These are phyloP conservation scores for Drosophila setifemur DNA, from an alignment of 1,140 invertebrate genomes.

Conservation along the genomic window DNA sequence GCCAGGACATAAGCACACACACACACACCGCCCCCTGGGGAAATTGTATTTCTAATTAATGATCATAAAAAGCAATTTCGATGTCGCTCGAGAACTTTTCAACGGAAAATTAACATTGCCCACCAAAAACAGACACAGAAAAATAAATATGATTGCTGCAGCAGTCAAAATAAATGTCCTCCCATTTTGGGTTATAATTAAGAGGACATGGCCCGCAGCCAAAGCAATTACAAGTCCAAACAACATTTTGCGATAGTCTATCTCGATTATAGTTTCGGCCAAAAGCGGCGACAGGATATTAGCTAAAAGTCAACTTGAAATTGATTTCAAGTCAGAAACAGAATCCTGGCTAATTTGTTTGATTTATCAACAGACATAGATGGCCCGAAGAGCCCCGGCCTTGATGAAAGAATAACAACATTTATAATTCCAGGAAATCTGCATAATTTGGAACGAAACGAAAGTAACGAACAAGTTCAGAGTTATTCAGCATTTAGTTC, in stretches of 20 bases:
- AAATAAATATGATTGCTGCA: constrained; percentile 16
- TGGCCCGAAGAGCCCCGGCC: background rate
- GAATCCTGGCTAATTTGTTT: constrained; percentile 56
- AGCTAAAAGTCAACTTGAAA: constrained; percentile 64
- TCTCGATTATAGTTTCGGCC: constrained; percentile 66
- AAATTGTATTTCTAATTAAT: constrained; percentile 76
- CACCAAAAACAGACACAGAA: constrained; percentile 1
- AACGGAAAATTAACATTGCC: constrained; percentile 51
- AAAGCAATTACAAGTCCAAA: constrained; percentile 75
- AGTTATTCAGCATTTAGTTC: constrained; percentile 33
- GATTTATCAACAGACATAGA: constrained; percentile 20
- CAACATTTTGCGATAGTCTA: constrained; percentile 45
- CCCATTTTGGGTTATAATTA: constrained; percentile 75
- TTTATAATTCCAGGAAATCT: constrained; percentile 28
- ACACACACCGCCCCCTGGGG: constrained; percentile 8
- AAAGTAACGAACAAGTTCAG: constrained; percentile 7
- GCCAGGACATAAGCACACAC: background rate
- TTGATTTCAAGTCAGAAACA: constrained; percentile 45
- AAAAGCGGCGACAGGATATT: constrained; percentile 73
- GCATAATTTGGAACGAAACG: constrained; percentile 43
- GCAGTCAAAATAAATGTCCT: constrained; percentile 59
- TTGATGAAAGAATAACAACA: constrained; percentile 12
- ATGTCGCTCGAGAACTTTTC: constrained; percentile 50
- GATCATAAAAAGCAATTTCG: constrained; percentile 59
- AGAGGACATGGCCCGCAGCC: constrained; percentile 46